phyloP scores from a whole-genome alignment of 2,888 invertebrate genomes.

The Phlogophora meticulosa region DNA sequence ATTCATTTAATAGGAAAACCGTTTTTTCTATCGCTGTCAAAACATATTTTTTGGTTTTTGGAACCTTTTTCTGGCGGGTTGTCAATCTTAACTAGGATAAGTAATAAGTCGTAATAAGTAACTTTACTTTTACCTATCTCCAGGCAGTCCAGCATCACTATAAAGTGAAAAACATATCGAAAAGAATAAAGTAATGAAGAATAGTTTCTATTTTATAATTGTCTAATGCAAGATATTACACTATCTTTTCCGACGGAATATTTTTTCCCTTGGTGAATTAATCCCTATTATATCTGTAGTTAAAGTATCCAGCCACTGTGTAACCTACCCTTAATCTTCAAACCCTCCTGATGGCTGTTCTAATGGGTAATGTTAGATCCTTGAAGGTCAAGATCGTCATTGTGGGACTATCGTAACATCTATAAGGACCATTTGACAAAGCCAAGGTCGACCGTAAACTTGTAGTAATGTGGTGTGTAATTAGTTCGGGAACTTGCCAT shows the following conservation, averaged over 20 bases:
- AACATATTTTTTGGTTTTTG: neutral
- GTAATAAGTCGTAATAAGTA: too few relatives aligned
- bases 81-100: too few relatives aligned
- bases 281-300: too few relatives aligned
- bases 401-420: conserved; percentile 30
- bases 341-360: conserved; percentile 23
- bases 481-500: conserved; percentile 27
- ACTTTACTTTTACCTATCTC: too few relatives aligned
- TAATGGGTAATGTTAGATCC: conserved; percentile 36
- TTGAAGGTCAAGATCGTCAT: conserved; percentile 49
- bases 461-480: conserved; percentile 41
- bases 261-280: too few relatives aligned
- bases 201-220: too few relatives aligned
- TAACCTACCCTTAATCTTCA: conserved; percentile 2
- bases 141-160: too few relatives aligned
- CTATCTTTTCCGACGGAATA: too few relatives aligned
- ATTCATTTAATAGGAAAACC: neutral
- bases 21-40: neutral
- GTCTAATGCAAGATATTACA: too few relatives aligned
- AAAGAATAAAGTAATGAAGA: too few relatives aligned
- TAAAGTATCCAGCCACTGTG: too few relatives aligned
- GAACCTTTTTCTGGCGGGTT: neutral
- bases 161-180: too few relatives aligned
- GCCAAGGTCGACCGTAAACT: conserved; percentile 43
- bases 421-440: conserved; percentile 37